These are phyloP conservation scores for Anthonomus grandis DNA, from an alignment of 1,140 invertebrate species.

Conservation along the genomic window DNA sequence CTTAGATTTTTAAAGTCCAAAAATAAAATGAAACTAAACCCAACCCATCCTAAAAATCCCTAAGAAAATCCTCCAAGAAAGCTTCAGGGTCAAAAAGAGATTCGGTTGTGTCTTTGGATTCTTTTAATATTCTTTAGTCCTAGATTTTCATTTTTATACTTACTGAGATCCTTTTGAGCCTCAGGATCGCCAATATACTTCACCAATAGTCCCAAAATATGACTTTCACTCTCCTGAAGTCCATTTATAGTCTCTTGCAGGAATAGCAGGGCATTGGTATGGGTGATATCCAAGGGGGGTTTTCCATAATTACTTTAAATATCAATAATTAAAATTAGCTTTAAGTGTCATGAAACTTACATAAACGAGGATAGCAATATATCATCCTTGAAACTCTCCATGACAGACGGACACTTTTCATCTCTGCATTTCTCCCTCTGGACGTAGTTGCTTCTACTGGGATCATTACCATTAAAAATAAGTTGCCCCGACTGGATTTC, in stretches of 20 bases:
- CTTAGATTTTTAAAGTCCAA: no score
- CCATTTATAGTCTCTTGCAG: constrained; percentile 15
- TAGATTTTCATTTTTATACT: constrained; percentile 1
- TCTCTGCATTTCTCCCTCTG: neutral
- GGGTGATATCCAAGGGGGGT: constrained; percentile 11
- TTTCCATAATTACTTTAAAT: constrained; percentile 16
- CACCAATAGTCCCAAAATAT: constrained; percentile 20
- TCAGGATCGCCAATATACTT: constrained; percentile 27
- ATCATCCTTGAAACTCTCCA: neutral
- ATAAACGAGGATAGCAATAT: constrained; percentile 6
- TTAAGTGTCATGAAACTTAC: neutral
- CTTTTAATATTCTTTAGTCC: no score
- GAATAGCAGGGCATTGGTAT: constrained; percentile 16
- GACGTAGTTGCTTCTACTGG: neutral
- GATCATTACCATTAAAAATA: neutral
- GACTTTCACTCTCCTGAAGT: constrained; percentile 19
- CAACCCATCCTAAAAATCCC: no score
- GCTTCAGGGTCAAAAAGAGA: no score
- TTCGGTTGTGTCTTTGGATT: no score
- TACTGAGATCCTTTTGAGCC: constrained; percentile 27
- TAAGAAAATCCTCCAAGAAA: no score
- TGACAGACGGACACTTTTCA: neutral
- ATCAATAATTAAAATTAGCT: no score
- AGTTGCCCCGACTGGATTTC: neutral
- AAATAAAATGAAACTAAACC: no score